A percentile compares a stretch with the other conserved stretches of the same genome.
Conservation (phyloP, 2,113 vertebrate species). For the Malurus melanocephalus region DNA sequence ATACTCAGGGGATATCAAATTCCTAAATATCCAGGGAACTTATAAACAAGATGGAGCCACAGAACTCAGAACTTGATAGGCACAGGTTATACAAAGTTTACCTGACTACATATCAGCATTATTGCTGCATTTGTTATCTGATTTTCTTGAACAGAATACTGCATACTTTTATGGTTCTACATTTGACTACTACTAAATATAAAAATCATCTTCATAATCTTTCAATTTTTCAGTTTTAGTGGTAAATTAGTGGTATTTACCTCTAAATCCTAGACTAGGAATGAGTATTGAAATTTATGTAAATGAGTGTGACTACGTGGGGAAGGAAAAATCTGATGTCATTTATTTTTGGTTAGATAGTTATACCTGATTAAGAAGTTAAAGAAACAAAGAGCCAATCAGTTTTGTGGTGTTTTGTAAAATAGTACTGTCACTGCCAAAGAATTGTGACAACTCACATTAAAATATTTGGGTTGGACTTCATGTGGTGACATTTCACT, state of each 20-base stretch:
- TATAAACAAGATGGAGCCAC: background rate
- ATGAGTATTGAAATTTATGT: background rate
- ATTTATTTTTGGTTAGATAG: background rate
- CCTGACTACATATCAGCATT: background rate
- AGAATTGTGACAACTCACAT: background rate
- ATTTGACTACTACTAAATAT: background rate
- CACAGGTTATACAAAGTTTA: background rate
- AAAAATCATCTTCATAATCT: background rate
- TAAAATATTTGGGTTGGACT: background rate
- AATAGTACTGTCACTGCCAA: background rate
- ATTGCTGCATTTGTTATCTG: background rate
- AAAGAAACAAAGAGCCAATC: background rate
- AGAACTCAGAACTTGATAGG: background rate
- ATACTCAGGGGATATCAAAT: background rate
- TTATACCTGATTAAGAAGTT: background rate
- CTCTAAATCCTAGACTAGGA: background rate
- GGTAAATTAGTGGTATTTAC: background rate
- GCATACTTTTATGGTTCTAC: background rate
- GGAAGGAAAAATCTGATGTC: background rate
- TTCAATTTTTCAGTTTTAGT: background rate
- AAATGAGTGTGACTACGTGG: background rate
- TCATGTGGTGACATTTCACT: background rate
- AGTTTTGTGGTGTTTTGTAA: background rate
- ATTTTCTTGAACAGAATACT: background rate
- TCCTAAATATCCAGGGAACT: background rate